These are phyloP conservation scores for Mystacides longicornis DNA, from an alignment of 2,888 invertebrate species.

Conservation along the genomic window DNA sequence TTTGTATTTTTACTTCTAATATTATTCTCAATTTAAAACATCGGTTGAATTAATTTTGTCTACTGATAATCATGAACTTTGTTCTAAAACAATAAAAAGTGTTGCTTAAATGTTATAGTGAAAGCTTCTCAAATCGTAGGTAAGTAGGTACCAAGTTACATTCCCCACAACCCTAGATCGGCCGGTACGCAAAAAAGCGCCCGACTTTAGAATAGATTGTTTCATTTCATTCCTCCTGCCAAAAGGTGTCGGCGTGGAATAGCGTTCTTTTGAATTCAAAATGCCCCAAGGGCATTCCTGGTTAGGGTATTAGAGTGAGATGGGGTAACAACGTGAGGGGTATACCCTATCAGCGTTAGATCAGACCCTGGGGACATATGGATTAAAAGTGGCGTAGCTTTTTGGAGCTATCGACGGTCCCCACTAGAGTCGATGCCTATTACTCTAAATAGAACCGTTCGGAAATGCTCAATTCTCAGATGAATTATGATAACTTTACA, in stretches of 20 bases:
- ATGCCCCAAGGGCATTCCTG: constrained; percentile 24
- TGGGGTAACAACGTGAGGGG: constrained; percentile 20
- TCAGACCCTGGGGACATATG: constrained; percentile 28
- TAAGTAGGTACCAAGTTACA: too few relatives aligned
- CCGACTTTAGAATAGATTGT: constrained; percentile 26
- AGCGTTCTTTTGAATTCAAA: constrained; percentile 26
- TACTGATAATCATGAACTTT: too few relatives aligned
- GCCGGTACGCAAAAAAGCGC: constrained; percentile 22
- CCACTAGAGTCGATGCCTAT: constrained; percentile 20
- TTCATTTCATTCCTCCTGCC: constrained; percentile 26
- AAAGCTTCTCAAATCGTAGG: too few relatives aligned
- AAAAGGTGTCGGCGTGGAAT: constrained; percentile 27
- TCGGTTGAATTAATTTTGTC: too few relatives aligned
- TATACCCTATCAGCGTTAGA: constrained; percentile 27
- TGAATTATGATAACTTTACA: constrained; percentile 1
- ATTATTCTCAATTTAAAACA: too few relatives aligned
- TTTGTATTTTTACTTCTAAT: too few relatives aligned
- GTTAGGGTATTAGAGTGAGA: constrained; percentile 21
- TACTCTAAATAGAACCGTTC: constrained; percentile 31
- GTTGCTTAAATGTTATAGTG: too few relatives aligned
- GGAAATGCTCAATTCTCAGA: constrained; percentile 18
- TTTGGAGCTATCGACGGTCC: constrained; percentile 22
- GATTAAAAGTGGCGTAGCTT: constrained; percentile 28
- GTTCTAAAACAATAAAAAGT: too few relatives aligned
- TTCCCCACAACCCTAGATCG: constrained; percentile 14